phyloP scores from a whole-genome alignment of 1,140 invertebrate genomes.

The Scaptomyza graminum region DNA sequence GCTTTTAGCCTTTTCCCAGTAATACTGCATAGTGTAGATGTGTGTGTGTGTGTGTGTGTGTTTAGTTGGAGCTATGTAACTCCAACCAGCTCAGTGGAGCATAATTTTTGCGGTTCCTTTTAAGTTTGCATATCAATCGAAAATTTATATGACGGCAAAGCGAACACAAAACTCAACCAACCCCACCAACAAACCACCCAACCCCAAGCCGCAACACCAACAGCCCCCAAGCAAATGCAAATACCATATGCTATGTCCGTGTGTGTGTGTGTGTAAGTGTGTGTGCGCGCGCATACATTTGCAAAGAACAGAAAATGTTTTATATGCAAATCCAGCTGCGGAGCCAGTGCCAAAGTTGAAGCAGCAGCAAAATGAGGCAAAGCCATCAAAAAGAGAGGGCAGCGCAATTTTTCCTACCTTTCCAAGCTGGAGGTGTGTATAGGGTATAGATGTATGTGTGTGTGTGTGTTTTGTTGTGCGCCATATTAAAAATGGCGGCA shows the following conservation, averaged over 20 bases:
- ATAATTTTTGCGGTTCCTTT: conserved; percentile 83
- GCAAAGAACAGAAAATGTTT: conserved; percentile 59
- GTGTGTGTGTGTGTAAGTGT: conserved; percentile 32
- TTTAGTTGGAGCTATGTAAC: conserved; percentile 30
- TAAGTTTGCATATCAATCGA: conserved; percentile 83
- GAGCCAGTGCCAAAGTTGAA: conserved; percentile 37
- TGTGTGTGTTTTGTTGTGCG: conserved; percentile 39
- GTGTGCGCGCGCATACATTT: conserved; percentile 76
- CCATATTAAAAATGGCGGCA: conserved; percentile 81
- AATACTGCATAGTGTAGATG: conserved; percentile 5
- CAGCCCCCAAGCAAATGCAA: conserved; percentile 57
- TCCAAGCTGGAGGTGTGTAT: conserved; percentile 38
- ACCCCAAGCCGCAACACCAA: conserved; percentile 4
- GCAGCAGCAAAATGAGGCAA: conserved; percentile 25
- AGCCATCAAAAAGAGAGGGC: conserved; percentile 45
- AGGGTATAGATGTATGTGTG: conserved; percentile 10
- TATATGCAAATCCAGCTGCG: conserved; percentile 76
- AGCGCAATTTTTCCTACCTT: conserved; percentile 59
- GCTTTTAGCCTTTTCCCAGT: not conserved
- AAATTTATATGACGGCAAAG: conserved; percentile 77
- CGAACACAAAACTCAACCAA: conserved; percentile 34
- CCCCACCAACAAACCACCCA: not conserved
- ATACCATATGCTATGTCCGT: conserved; percentile 48
- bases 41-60: not conserved
- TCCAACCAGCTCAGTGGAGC: conserved; percentile 70